Conservation (phyloP, 2,797 vertebrate species). For the Meriones psammophilus region DNA sequence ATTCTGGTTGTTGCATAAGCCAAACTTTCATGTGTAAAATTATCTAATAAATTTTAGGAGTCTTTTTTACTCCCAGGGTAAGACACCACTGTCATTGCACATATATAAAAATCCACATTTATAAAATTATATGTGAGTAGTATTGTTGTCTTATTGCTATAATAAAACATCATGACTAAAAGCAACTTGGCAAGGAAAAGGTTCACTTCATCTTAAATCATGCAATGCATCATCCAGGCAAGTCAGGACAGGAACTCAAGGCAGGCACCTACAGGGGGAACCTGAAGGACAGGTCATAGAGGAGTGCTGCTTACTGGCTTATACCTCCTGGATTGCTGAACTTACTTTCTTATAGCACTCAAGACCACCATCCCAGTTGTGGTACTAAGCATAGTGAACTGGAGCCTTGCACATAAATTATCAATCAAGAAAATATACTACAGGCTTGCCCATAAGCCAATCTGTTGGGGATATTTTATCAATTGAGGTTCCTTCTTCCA, state of each 20-base stretch:
- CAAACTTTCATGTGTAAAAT: neutral
- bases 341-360: neutral
- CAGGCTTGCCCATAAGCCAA: neutral
- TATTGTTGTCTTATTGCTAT: neutral
- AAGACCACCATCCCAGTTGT: neutral
- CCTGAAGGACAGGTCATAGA: neutral
- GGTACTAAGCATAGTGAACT: neutral
- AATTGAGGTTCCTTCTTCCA: neutral
- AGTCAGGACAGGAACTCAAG: neutral
- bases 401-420: neutral
- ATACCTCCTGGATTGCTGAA: neutral
- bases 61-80: conserved; percentile 2
- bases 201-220: neutral
- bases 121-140: neutral
- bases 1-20: conserved; percentile 9
- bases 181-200: neutral
- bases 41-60: conserved; percentile 46
- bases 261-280: neutral
- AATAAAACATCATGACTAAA: neutral
- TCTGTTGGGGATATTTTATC: neutral
- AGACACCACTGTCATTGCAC: neutral
- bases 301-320: neutral
- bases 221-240: neutral
- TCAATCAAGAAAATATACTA: neutral
- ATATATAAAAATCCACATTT: neutral